Base-by-base conservation (phyloP, 2,113 vertebrate genomes). In the Chaenogobius annularis region DNA sequence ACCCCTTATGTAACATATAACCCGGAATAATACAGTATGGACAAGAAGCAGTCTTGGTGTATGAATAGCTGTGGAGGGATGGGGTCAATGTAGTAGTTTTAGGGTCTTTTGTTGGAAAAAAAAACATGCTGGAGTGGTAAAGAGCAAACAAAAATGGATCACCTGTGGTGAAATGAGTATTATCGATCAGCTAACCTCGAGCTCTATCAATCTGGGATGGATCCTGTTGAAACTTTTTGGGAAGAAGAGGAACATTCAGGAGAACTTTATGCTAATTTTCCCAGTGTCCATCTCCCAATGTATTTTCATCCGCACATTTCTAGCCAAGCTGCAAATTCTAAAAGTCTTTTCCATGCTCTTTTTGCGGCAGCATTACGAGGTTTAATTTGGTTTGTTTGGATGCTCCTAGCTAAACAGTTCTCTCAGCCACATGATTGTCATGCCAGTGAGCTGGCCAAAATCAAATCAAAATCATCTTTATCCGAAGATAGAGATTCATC, bases 1-100 rank as follows among this genome's bases (percentile, higher is more conserved):
- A 74, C 75, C 76, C 17, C 10, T 46, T 44, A 37, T 55, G 65
- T n/a, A n/a, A 74, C 77, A 69, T 70, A 79, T 82, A 54, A 54
- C 37, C 7, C 7, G 8, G 37, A 40, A 40, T 40, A 40, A 40
- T 9, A 40, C 37, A 40, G 37, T 40, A 40, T 40, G 37, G 37
- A 40, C 3, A 9, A 40, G 37, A 9, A 31, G 26, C 26, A 31
- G 26, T 31, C 26, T 31, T 1, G 26, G 26, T 4, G 26, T 31
- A 31, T 31, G 26, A 31, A 31, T 31, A 31, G 10, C 40, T 43
- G 40, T 43, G 40, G 40, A 43, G 26, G 26, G 26, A 31, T 31
- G 26, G 26, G 26, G 4, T 31, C 26, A 31, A 31, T 31, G 26
- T 4, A 31, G 26, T 31, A 1, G 1, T 50, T 50, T 50, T 50